Conservation (phyloP, 2,888 invertebrate species). For the Drosophila nigritarsus region DNA sequence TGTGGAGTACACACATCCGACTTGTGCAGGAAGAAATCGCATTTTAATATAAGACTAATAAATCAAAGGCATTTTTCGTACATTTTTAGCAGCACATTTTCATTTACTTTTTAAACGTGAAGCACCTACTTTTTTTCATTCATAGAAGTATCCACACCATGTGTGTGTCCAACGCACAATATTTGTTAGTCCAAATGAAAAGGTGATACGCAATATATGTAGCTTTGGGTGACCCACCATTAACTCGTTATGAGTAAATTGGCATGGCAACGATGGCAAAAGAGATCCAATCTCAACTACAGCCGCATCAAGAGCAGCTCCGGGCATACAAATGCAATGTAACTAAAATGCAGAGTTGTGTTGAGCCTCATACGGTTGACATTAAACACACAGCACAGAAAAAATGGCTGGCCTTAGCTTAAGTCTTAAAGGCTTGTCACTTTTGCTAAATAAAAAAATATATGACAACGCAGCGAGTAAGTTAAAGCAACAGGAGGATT, state of each 20-base stretch:
- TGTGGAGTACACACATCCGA: neutral
- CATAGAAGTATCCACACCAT: neutral
- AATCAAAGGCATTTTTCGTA: neutral
- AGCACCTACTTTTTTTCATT: neutral
- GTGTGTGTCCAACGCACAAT: no score
- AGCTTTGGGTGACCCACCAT: neutral
- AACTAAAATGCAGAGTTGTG: neutral
- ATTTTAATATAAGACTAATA: neutral
- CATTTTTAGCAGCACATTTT: neutral
- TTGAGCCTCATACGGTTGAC: neutral
- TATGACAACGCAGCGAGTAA: neutral
- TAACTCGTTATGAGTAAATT: slow-evolving; percentile 19
- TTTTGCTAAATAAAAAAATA: no score
- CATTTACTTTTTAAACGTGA: neutral
- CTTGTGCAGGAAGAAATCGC: neutral
- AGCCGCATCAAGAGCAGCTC: neutral
- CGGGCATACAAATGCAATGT: neutral
- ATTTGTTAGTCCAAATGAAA: neutral
- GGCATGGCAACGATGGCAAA: slow-evolving; percentile 27
- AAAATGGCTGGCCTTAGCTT: neutral
- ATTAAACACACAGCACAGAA: neutral
- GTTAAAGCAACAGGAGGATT: neutral
- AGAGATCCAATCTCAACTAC: neutral
- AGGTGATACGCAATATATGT: no score
- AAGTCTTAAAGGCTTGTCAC: neutral